A percentile compares a stretch with the other conserved stretches of the same genome.
phyloP scores from a whole-genome alignment of 2,797 vertebrate species.

The Knipowitschia caucasica region DNA sequence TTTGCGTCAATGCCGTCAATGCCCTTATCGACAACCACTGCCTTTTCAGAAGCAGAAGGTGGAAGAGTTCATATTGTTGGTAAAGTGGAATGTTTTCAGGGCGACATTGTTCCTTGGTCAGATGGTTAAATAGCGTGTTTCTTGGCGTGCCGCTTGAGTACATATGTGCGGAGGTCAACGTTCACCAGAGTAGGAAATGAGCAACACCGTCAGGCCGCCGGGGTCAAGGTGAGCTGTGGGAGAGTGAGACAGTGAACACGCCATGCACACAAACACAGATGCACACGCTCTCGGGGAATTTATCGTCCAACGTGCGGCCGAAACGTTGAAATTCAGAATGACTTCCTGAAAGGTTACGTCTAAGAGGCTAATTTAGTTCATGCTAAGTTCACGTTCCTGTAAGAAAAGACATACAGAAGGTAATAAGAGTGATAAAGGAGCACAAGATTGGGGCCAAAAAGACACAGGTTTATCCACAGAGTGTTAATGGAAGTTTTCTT shows the following conservation, averaged over 20 bases:
- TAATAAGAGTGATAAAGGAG: not conserved
- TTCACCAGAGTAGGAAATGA: conserved; percentile 52
- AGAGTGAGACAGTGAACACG: conserved; percentile 22
- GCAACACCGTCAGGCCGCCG: conserved; percentile 38
- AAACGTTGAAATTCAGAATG: not conserved
- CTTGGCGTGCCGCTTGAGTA: conserved; percentile 3
- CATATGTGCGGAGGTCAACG: conserved; percentile 34
- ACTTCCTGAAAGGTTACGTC: conserved; percentile 1
- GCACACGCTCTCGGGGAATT: not conserved
- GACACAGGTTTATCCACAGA: conserved; percentile 18
- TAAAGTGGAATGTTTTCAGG: conserved; percentile 26
- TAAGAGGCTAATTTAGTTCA: not conserved
- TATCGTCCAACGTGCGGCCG: not conserved
- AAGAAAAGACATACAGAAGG: not conserved
- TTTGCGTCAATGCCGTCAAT: conserved; percentile 22
- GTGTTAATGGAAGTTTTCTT: not conserved
- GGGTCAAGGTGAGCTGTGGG: conserved; percentile 58
- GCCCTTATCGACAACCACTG: conserved; percentile 10
- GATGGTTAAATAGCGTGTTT: conserved; percentile 21
- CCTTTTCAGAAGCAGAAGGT: conserved; percentile 9
- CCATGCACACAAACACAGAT: conserved; percentile 6
- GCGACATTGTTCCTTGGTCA: conserved; percentile 9
- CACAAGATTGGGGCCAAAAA: conserved; percentile 15
- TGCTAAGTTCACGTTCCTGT: not conserved
- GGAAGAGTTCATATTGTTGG: conserved; percentile 3